Evolutionary conservation across 2,888 invertebrate species (phyloP).

Genomic region (Nudaria mundana): DNA sequence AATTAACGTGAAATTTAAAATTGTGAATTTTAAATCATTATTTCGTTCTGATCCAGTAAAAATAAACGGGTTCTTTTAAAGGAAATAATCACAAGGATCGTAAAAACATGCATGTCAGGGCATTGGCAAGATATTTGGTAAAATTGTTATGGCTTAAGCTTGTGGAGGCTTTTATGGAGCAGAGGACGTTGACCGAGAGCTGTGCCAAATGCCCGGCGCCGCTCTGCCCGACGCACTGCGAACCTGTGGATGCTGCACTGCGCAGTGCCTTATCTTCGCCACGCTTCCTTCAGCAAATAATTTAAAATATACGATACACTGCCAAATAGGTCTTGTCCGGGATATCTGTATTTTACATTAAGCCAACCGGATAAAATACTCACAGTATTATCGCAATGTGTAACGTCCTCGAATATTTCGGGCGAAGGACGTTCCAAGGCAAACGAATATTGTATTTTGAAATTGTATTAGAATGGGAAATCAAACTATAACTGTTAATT

Average conservation of each 20-base stretch:
- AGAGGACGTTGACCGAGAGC: slow-evolving; percentile 73
- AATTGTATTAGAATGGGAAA: slow-evolving; percentile 38
- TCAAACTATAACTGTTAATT: too few relatives aligned
- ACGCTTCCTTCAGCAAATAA: slow-evolving; percentile 58
- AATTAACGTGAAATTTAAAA: too few relatives aligned
- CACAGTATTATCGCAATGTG: slow-evolving; percentile 21
- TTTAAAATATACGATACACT: slow-evolving; percentile 58
- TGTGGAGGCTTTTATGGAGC: slow-evolving; percentile 73
- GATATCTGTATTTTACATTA: slow-evolving; percentile 17
- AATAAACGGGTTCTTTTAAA: slow-evolving; percentile 56
- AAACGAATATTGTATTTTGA: slow-evolving; percentile 33
- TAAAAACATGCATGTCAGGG: slow-evolving; percentile 75
- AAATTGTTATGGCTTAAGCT: slow-evolving; percentile 76
- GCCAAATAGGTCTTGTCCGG: slow-evolving; percentile 59
- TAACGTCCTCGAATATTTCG: slow-evolving; percentile 34
- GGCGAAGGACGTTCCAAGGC: slow-evolving; percentile 47
- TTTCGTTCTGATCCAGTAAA: slow-evolving; percentile 42
- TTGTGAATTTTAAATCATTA: too few relatives aligned
- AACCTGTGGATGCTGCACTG: slow-evolving; percentile 68
- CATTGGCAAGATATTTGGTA: slow-evolving; percentile 73
- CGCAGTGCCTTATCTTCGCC: slow-evolving; percentile 60
- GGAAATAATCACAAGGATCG: slow-evolving; percentile 56
- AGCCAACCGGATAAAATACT: slow-evolving; percentile 25
- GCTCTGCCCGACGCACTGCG: slow-evolving; percentile 71
- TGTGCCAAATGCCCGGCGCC: slow-evolving; percentile 78